Evolutionary conservation across 2,888 invertebrate genomes (phyloP), one percentile per base, ranked within the genome.

Genomic region (Metalampra italica): DNA sequence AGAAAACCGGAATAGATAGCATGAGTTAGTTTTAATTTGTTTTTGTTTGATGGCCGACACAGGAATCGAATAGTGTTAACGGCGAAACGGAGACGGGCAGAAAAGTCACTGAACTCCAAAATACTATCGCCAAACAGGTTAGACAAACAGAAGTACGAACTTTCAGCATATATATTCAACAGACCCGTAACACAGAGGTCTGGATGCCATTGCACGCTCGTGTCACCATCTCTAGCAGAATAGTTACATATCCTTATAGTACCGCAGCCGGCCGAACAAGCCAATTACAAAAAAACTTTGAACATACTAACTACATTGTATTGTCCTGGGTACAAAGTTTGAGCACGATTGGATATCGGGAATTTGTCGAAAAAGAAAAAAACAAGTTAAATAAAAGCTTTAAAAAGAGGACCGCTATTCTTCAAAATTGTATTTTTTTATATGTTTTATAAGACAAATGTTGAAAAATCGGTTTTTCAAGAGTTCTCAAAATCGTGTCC

Each of bases 71-170:
- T 85, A 85, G 71, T 79, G 75, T 82, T 60, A 85, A 82, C 81
- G 86, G 83, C 66, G 85, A 86, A 60, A 68, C 78, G 71, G 88
- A 87, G 65, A 67, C 68, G 68, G 67, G 72, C 73, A 78, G 78
- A 73, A 91, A 90, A 90, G 91, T 95, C 71, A 92, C 93, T 75
- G 96, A 96, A 83, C 92, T 96, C 66, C 96, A 96, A 91, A 92
- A 93, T 78, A 94, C 95, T 68, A 91, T 96, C 82, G 95, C 96
- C 81, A 96, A 96, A 82, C 96, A 96, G 94, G 96, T 96, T 79
- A 89, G 89, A 53, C 37, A 37, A 30, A 47, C 30, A 59, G 29
- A 44, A 54, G 22, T 22, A 22, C 22, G 22, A 22, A 42, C 22
- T 47, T 43, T 34, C 4, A 12, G 22, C 9, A 32, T 34, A 41